Conservation (phyloP, 2,888 invertebrate genomes). For the Latrodectus hesperus region DNA sequence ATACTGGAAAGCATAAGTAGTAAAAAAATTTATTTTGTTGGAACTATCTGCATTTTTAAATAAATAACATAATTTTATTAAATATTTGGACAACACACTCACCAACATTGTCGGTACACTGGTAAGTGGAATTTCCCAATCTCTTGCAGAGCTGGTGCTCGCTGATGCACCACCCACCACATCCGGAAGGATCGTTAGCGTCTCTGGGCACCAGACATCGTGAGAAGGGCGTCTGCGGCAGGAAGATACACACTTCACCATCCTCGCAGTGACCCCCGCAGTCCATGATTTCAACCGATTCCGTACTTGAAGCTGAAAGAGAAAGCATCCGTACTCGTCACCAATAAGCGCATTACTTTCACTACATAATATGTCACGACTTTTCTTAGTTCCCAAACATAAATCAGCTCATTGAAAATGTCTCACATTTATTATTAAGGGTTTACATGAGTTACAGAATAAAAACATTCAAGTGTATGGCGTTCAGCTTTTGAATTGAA, state of each 20-base stretch:
- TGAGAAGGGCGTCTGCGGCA: constrained; percentile 52
- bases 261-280: constrained; percentile 56
- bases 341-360: neutral
- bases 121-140: constrained; percentile 58
- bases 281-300: constrained; percentile 2
- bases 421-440: no score
- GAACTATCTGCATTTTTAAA: no score
- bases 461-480: no score
- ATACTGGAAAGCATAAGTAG: no score
- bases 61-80: no score
- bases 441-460: no score
- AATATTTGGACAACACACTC: neutral
- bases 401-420: no score
- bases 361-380: no score
- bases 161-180: constrained; percentile 70
- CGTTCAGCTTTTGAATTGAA: no score
- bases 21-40: no score
- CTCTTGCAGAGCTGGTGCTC: constrained; percentile 66
- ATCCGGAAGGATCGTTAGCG: constrained; percentile 67
- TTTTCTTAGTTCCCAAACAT: no score
- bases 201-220: constrained; percentile 64
- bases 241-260: constrained; percentile 65
- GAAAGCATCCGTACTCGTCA: neutral
- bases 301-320: neutral
- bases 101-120: constrained; percentile 67